phyloP scores from a whole-genome alignment of 2,113 vertebrate genomes.

The Conger conger region DNA sequence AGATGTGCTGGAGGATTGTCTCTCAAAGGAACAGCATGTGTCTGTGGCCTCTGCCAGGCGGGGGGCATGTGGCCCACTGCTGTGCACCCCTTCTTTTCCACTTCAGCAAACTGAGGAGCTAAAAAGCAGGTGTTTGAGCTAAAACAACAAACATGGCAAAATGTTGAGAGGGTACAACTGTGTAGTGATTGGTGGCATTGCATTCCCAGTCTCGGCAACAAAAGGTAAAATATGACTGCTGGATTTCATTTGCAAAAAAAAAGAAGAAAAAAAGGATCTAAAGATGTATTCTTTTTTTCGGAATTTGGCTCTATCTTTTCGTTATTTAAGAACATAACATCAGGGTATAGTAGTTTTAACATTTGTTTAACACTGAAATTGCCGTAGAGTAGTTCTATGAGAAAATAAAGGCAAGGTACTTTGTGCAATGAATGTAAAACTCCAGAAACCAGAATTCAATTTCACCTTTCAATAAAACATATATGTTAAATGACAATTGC shows the following conservation, averaged over 20 bases:
- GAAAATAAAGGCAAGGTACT: not conserved
- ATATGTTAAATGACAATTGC: too few species aligned
- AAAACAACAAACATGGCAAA: not conserved
- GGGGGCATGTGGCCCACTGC: not conserved
- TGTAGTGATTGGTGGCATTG: not conserved
- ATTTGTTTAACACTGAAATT: not conserved
- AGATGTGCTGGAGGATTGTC: not conserved
- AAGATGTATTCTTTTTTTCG: not conserved
- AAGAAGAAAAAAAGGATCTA: not conserved
- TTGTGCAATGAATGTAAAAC: not conserved
- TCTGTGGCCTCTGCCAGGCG: not conserved
- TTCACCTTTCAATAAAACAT: too few species aligned
- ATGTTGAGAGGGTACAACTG: not conserved
- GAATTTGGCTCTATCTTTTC: not conserved
- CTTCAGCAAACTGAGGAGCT: not conserved
- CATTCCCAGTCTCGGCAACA: not conserved
- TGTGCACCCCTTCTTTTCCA: not conserved
- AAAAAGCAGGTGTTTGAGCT: not conserved
- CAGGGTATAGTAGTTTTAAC: not conserved
- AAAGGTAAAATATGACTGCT: not conserved
- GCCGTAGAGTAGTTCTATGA: not conserved
- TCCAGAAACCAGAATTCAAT: too few species aligned
- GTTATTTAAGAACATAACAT: not conserved
- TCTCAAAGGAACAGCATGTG: constrained; percentile 3
- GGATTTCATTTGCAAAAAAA: not conserved